Percentiles rank a stretch among this genome's conserved stretches.
These are phyloP conservation scores for Rhadinocentrus ornatus DNA, from an alignment of 2,797 vertebrate genomes.

Conservation along the genomic window DNA sequence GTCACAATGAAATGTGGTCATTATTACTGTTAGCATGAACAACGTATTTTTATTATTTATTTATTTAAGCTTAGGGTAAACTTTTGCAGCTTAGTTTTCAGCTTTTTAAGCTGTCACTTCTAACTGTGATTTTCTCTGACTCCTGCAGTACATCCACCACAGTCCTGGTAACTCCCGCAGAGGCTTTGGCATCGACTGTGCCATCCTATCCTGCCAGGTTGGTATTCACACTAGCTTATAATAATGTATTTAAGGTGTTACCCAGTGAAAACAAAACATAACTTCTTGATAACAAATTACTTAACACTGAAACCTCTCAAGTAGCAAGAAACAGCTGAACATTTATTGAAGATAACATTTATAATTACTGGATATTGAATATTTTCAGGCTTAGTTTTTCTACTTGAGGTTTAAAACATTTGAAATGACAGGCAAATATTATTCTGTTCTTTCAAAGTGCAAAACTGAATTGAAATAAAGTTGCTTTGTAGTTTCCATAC, in stretches of 20 bases:
- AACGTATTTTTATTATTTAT: not conserved
- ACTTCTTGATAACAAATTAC: not conserved
- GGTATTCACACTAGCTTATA: not conserved
- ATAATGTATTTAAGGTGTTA: not conserved
- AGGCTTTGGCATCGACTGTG: constrained; percentile 98
- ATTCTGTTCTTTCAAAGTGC: no score
- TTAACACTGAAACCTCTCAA: not conserved
- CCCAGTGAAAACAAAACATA: not conserved
- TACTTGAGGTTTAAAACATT: not conserved
- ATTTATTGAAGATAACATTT: not conserved
- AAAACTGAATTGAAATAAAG: no score
- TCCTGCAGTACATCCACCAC: constrained; percentile 91
- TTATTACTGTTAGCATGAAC: not conserved
- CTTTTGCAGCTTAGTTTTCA: not conserved
- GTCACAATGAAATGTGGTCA: no score
- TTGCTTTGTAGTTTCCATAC: no score
- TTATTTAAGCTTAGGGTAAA: not conserved
- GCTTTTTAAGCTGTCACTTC: not conserved
- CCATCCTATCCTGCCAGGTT: constrained; percentile 97
- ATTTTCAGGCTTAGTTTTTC: not conserved
- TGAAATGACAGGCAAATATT: no score
- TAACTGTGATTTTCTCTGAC: not conserved
- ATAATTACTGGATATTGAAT: not conserved
- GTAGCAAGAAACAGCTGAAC: not conserved
- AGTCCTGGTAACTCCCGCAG: constrained; percentile 94